Evolutionary conservation across 92 coral and sea anemone species (phyloP).

Genomic region (Anthopleura xanthogrammica): DNA sequence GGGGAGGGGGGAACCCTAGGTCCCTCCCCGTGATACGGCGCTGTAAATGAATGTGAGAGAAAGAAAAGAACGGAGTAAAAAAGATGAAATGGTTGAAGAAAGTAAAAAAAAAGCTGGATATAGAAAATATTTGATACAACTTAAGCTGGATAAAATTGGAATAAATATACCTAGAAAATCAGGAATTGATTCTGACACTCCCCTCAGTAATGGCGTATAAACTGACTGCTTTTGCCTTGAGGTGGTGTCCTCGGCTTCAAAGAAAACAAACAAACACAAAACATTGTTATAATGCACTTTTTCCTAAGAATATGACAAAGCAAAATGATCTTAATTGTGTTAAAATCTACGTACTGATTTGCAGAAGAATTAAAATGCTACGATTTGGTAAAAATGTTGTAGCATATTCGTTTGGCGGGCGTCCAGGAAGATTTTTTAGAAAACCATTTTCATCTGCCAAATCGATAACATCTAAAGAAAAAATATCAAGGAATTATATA

Average conservation of each 20-base stretch:
- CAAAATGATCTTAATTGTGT: neutral
- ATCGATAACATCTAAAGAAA: conserved; percentile 55
- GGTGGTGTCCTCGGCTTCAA: neutral
- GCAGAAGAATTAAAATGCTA: conserved; percentile 53
- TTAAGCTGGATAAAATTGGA: neutral
- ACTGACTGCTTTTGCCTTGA: neutral
- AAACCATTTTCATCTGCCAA: conserved; percentile 78
- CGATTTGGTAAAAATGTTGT: conserved; percentile 57
- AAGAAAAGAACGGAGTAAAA: neutral
- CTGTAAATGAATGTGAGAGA: neutral
- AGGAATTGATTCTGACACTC: conserved; percentile 46
- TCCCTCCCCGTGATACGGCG: too few relatives aligned
- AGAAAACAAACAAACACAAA: neutral
- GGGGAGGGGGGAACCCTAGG: too few relatives aligned
- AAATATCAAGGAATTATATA: neutral
- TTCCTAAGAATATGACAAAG: neutral
- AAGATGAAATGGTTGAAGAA: neutral
- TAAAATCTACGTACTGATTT: conserved; percentile 34
- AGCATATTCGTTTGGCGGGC: conserved; percentile 62
- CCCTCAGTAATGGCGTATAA: conserved; percentile 54
- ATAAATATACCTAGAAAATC: conserved; percentile 57
- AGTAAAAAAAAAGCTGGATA: neutral
- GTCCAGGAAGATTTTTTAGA: conserved; percentile 58
- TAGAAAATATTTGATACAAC: neutral
- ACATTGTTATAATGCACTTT: neutral